Evolutionary conservation across 2,888 invertebrate genomes (phyloP).

Genomic region (Reticulitermes lucifugus): DNA sequence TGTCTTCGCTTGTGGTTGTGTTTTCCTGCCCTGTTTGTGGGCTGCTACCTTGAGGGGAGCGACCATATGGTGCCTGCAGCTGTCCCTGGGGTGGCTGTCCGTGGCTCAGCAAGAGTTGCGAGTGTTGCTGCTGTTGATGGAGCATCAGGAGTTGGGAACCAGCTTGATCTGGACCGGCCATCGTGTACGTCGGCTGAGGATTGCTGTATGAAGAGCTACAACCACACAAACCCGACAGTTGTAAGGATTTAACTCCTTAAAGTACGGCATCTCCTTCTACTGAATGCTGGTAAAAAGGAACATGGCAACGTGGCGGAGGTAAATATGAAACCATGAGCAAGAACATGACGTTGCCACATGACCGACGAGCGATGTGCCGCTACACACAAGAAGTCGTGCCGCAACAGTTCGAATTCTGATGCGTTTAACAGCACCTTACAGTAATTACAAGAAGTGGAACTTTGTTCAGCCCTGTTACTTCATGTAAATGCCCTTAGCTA

Average conservation of each 20-base stretch:
- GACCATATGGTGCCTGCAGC: slow-evolving; percentile 48
- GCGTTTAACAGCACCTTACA: too few relatives aligned
- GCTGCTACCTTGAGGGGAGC: slow-evolving; percentile 55
- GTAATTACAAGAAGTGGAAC: too few relatives aligned
- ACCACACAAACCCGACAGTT: slow-evolving; percentile 20
- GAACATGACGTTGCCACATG: not conserved
- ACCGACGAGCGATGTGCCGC: not conserved
- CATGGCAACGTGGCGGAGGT: too few relatives aligned
- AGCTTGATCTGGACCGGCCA: slow-evolving; percentile 60
- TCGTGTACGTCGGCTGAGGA: slow-evolving; percentile 66
- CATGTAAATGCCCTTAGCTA: too few relatives aligned
- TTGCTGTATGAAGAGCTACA: slow-evolving; percentile 63
- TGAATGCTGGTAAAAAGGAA: not conserved
- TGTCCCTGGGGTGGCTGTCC: slow-evolving; percentile 58
- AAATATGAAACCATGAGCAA: not conserved
- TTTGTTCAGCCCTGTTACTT: too few relatives aligned
- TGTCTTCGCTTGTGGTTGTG: slow-evolving; percentile 85
- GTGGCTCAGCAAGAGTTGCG: slow-evolving; percentile 64
- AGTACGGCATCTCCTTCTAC: not conserved
- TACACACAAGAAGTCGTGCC: not conserved
- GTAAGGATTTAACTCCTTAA: not conserved
- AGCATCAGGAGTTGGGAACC: slow-evolving; percentile 59
- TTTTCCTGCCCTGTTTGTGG: slow-evolving; percentile 63
- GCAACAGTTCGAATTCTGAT: too few relatives aligned
- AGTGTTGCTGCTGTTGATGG: slow-evolving; percentile 57